Percentiles rank a stretch among this genome's conserved stretches.
Evolutionary conservation across 2,113 vertebrate species (phyloP).

Genomic region (Anguilla japonica): DNA sequence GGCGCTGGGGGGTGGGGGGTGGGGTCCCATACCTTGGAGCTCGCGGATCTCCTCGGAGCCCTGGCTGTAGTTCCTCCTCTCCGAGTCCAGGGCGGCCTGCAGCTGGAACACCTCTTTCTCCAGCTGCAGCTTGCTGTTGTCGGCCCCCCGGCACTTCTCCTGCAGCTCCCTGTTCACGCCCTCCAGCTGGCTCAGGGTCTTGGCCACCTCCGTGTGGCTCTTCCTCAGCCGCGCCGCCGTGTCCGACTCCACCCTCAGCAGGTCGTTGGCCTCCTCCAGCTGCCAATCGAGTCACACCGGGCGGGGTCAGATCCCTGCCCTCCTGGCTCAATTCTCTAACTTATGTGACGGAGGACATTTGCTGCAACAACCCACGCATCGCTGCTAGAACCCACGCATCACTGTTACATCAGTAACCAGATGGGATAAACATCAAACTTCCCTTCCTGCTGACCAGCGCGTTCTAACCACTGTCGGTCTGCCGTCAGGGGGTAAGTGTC

Average conservation of each 20-base stretch:
- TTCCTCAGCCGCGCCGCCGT: slow-evolving; percentile 90
- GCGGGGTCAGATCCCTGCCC: background rate
- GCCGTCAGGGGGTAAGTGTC: background rate
- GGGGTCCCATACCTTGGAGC: slow-evolving; percentile 81
- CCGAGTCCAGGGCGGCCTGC: slow-evolving; percentile 88
- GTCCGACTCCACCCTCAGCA: slow-evolving; percentile 91
- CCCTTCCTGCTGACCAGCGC: background rate
- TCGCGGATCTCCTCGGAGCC: slow-evolving; percentile 96
- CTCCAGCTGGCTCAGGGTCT: slow-evolving; percentile 87
- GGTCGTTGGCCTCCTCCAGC: slow-evolving; percentile 93
- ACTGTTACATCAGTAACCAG: background rate
- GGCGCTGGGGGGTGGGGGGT: too few species aligned
- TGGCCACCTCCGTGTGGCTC: slow-evolving; percentile 89
- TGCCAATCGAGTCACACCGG: slow-evolving; percentile 47
- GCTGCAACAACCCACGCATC: background rate
- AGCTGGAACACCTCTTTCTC: slow-evolving; percentile 91
- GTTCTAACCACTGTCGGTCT: background rate
- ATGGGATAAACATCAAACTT: background rate
- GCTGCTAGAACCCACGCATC: too few species aligned
- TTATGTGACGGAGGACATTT: background rate
- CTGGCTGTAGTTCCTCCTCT: slow-evolving; percentile 87
- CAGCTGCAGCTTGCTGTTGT: slow-evolving; percentile 77
- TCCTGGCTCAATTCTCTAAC: background rate
- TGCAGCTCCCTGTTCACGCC: slow-evolving; percentile 88
- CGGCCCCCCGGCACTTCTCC: slow-evolving; percentile 82